phyloP scores from a whole-genome alignment of 2,113 vertebrate genomes.

The Opisthocomus hoazin region DNA sequence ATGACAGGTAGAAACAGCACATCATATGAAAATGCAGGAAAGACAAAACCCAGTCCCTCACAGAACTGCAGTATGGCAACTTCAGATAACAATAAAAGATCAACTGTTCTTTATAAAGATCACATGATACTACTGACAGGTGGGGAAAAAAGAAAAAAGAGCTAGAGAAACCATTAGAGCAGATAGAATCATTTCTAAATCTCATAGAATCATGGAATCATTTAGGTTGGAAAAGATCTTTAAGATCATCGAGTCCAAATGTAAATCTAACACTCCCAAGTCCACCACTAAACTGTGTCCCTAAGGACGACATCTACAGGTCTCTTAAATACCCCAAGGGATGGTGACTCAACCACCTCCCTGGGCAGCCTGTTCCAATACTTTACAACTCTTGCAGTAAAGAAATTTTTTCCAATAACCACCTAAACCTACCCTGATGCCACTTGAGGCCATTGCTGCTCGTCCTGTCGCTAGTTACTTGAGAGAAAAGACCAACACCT shows the following conservation, averaged over 20 bases:
- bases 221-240: not conserved
- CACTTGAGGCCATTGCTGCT: not conserved
- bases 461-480: not conserved
- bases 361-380: not conserved
- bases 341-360: not conserved
- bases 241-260: not conserved
- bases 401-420: not conserved
- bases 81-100: not conserved
- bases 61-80: not conserved
- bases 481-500: not conserved
- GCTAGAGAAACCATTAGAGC: not conserved
- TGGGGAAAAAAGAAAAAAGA: not conserved
- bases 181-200: not conserved
- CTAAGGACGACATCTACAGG: not conserved
- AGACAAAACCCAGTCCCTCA: not conserved
- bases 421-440: rapidly evolving
- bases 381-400: not conserved
- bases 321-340: not conserved
- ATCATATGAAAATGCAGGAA: not conserved
- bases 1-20: not conserved
- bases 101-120: not conserved
- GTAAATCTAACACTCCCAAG: not conserved
- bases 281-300: not conserved
- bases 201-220: not conserved
- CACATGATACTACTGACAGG: not conserved